These are phyloP conservation scores for Pelochelys cantorii DNA, from an alignment of 2,797 vertebrate genomes.

Conservation along the genomic window DNA sequence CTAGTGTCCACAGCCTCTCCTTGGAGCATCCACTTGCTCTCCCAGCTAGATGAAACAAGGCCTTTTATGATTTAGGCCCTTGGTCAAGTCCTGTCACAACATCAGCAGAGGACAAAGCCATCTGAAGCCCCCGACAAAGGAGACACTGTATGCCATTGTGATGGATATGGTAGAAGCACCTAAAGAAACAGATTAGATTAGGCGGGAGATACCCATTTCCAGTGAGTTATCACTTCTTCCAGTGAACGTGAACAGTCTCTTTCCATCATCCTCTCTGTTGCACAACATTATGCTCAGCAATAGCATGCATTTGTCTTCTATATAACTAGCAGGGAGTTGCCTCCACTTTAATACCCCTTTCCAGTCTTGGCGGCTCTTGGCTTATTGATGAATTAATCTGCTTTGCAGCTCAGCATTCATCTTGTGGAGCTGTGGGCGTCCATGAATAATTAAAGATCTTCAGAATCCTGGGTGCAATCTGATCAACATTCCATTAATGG, in stretches of 20 bases:
- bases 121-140: neutral
- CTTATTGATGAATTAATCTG: neutral
- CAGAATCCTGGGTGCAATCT: neutral
- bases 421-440: neutral
- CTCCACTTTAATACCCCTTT: neutral
- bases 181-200: accelerated
- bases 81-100: neutral
- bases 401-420: neutral
- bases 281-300: neutral
- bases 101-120: neutral
- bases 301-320: neutral
- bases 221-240: neutral
- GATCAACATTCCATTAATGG: neutral
- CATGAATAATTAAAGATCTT: neutral
- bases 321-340: neutral
- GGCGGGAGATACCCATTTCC: neutral
- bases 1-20: accelerated
- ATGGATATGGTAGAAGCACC: neutral
- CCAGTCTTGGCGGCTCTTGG: neutral
- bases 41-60: neutral
- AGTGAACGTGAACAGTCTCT: neutral
- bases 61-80: neutral
- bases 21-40: neutral
- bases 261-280: neutral
- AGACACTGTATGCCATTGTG: neutral